A percentile compares a stretch with the other conserved stretches of the same genome.
phyloP scores from a whole-genome alignment of 2,797 vertebrate genomes.

The Neosilurus hyrtlii region DNA sequence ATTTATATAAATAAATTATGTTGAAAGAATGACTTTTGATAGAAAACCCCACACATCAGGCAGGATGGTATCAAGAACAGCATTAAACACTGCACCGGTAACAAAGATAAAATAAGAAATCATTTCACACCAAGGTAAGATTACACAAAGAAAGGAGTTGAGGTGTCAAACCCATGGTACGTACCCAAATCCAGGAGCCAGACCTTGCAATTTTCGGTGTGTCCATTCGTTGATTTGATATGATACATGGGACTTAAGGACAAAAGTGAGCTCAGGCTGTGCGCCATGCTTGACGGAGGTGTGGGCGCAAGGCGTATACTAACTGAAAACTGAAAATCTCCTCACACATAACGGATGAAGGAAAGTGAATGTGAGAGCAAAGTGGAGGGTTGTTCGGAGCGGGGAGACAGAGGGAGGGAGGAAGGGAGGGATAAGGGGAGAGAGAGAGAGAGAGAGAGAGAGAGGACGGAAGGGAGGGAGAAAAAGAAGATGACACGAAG shows the following conservation, averaged over 20 bases:
- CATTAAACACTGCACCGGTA: neutral
- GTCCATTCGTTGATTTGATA: constrained; percentile 68
- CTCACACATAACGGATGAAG: constrained; percentile 25
- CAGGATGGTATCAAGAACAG: neutral
- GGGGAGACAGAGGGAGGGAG: neutral
- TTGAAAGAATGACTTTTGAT: neutral
- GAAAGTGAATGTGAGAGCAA: constrained; percentile 41
- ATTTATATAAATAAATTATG: neutral
- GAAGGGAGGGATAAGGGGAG: neutral
- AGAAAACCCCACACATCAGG: neutral
- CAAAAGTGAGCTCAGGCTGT: constrained; percentile 68
- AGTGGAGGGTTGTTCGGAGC: constrained; percentile 18
- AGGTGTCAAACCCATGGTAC: constrained; percentile 15
- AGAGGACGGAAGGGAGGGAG: neutral
- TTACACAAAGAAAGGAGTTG: neutral
- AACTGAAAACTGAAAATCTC: constrained; percentile 30
- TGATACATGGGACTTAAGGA: constrained; percentile 67
- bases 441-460: constrained; percentile 26
- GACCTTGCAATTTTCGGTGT: constrained; percentile 74
- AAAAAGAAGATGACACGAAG: neutral
- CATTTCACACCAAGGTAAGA: neutral
- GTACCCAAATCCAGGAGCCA: constrained; percentile 79
- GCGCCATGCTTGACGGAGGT: constrained; percentile 64
- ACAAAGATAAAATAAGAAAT: neutral
- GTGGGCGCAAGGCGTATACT: neutral